Base-by-base conservation (phyloP, 1,140 invertebrate species). In the Augochlora pura region DNA sequence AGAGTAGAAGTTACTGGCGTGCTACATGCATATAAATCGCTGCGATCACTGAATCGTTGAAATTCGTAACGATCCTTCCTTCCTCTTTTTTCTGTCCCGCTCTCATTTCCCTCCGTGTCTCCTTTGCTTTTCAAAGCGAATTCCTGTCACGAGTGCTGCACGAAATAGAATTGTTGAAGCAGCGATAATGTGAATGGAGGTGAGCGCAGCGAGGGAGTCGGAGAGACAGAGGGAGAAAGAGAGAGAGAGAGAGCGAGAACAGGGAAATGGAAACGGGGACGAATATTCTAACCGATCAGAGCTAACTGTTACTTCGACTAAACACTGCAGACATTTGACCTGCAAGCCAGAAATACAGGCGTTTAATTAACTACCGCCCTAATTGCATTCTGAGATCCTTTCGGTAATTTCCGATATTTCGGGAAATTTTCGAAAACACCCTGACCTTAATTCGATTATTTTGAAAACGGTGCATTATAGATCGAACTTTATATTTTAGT, bases 51-150 rank as follows among this genome's bases (percentile, higher is more conserved):
- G 57, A 64, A 18, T 77, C 75, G 67, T 77, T 70, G 75, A 77
- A 71, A 77, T 71, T 71, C 75, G 75, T 77, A 77, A 77, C 67
- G 75, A 77, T 63, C 75, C 67, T 52, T 63, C 66, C 42, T 70
- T 52, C 54, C 57, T 42, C 2, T 46, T 25, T 21, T 49, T 46
- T 38, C 21, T 38, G 9, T 8, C 27, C 23, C n/a, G 25, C 60
- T 21, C 25, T 60, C 10, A 32, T 46, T 65, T 59, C 42, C 70
- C n/a, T 25, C 49, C 70, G 23, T 74, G 74, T 46, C 62, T 54
- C 46, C 57, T 59, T 52, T 60, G 32, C 46, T 54, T 60, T 25
- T 38, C 67, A 69, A 46, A 69, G 9, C 67, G 65, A 52, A 77
- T 77, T 77, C 75, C 75, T 60, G 67, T 71, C 75, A 77, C 68